A percentile compares a stretch with the other conserved stretches of the same genome.
These are phyloP conservation scores for Megamerina dolium DNA, from an alignment of 2,888 invertebrate species.

Conservation along the genomic window DNA sequence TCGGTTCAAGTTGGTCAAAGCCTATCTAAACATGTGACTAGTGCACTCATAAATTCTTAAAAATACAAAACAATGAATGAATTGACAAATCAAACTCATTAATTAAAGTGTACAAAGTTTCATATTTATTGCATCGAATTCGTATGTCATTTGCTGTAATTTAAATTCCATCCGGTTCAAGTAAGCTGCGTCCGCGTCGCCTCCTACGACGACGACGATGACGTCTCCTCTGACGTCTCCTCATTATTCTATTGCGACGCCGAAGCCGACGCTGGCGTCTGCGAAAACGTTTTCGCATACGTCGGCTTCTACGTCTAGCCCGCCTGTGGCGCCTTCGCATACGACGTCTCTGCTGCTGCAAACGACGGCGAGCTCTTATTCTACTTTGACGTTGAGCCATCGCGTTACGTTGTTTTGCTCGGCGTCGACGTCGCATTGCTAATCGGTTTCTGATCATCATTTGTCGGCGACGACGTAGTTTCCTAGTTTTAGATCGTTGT, in stretches of 20 bases:
- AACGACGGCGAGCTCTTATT: background rate
- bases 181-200: conserved; percentile 6
- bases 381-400: background rate
- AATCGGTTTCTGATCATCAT: background rate
- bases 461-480: background rate
- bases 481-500: too few species aligned
- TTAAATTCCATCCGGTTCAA: too few species aligned
- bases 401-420: background rate
- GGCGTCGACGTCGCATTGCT: background rate
- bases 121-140: too few species aligned
- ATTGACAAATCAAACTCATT: too few species aligned
- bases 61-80: too few species aligned
- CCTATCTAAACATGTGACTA: too few species aligned
- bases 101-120: too few species aligned
- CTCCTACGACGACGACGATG: conserved; percentile 1
- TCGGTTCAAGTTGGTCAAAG: too few species aligned
- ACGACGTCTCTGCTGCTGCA: background rate
- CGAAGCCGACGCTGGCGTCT: background rate
- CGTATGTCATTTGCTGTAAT: too few species aligned
- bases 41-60: too few species aligned
- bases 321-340: background rate
- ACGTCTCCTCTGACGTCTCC: background rate
- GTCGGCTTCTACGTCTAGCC: background rate
- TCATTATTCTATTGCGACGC: background rate
- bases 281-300: background rate